Base-by-base conservation (phyloP, 2,888 invertebrate species). In the Pristionchus exspectatus region DNA sequence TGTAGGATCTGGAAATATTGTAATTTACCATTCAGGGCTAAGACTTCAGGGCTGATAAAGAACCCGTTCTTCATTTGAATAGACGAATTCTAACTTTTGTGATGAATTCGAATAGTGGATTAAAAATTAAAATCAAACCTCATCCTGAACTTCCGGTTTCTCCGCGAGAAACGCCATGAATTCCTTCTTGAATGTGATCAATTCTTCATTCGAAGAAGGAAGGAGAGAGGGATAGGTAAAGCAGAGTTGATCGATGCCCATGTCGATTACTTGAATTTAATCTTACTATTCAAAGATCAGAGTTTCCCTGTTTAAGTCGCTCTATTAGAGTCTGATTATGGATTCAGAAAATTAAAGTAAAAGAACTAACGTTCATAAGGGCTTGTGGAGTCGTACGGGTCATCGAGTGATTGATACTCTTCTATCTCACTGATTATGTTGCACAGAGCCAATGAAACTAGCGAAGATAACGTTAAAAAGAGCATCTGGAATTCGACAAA, bases 131-230 rank as follows among this genome's bases (percentile, higher is more conserved):
- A n/a, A n/a, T 2, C 27, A 30, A 21, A 74, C 74, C 74, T 74
- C 74, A 38, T 74, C 74, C 38, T 74, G 74, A 18, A 74, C 74
- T 33, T 74, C 74, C 38, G 74, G 21, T 74, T 74, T 74, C 38
- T 74, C 74, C 9, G 74, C 38, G 16, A 74, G 74, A 74, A 74
- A 74, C 9, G 4, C 21, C 74, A 74, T 38, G 10, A 38, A 74
- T n/a, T 74, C 74, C 74, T 38, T 74, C 74, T 74, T 74, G 74
- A 74, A 74, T 38, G 74, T 74, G 38, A 38, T 74, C 74, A 74
- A 16, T 5, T 74, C 74, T 21, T 74, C 74, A 21, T 74, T 38
- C 24, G 74, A 74, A 9, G 74, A 74, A 38, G 38, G 33, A 33
- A 38, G 33, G 0, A 74, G 38, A 5, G 74, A 74, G 18, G 74